Base-by-base conservation (phyloP, 1,140 invertebrate genomes). In the Druon quercuslanigerum region DNA sequence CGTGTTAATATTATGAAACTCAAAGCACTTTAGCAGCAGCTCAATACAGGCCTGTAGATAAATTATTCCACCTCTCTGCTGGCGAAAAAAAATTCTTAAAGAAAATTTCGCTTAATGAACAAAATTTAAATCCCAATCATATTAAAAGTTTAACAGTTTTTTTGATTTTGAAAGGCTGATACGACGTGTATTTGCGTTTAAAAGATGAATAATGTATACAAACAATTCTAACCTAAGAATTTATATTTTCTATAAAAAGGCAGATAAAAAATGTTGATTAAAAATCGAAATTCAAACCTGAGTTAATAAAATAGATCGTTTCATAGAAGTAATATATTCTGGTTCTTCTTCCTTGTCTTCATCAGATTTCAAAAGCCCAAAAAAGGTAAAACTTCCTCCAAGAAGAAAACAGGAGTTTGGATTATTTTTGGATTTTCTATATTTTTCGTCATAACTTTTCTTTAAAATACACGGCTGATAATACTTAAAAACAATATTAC, bases 291-390 rank as follows among this genome's bases (percentile, higher is more conserved):
- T 66, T 66, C 40, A 14, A 66, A 66, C 60, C 60, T 66, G 60
- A 33, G n/a, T 66, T 16, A 33, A 33, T 40, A 66, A 66, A 66
- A 66, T 66, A 7, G 60, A 66, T 14, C 60, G 25, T 40, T 66
- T 66, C 60, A 66, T 66, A 1, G 25, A 25, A 9, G 60, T 66
- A 40, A 66, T 66, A 66, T 66, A 66, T 66, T 66, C 60, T 14
- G 60, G 60, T 46, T 66, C 60, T 33, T 66, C 60, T 66, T 66
- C 14, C 14, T 66, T 40, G 0, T 66, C 60, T 4, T 66, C 60
- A 7, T 66, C 25, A 4, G 14, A 11, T 66, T 66, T 66, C 2
- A 66, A 16, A 2, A 66, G 6, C 4, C 60, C 60, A 25, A 66
- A 66, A n/a, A 66, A 33, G 33, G 60, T 66, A 25, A n/a, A 66